phyloP scores from a whole-genome alignment of 2,888 invertebrate species.

The Galeruca laticollis region DNA sequence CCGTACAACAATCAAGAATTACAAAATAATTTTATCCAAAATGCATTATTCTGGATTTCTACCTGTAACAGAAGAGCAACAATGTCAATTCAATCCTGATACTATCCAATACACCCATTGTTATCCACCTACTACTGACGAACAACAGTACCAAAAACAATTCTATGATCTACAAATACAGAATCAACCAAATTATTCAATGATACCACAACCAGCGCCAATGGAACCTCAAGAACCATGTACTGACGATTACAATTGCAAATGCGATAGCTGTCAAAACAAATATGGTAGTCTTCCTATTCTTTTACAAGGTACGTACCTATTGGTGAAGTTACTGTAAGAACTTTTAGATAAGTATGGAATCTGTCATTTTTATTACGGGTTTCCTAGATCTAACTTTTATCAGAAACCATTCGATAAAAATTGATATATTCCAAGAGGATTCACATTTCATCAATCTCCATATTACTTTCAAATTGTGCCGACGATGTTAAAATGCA shows the following conservation, averaged over 20 bases:
- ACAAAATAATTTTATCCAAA: not conserved
- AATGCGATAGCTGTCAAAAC: constrained; percentile 48
- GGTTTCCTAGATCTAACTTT: too few relatives aligned
- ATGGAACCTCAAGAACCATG: constrained; percentile 27
- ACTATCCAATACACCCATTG: not conserved
- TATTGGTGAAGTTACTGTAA: not conserved
- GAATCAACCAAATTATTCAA: constrained; percentile 12
- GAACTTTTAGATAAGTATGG: too few relatives aligned
- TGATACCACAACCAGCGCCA: not conserved
- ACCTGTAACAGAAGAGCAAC: constrained; percentile 11
- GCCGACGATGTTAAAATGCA: too few relatives aligned
- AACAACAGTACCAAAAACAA: constrained; percentile 11
- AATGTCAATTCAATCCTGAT: not conserved
- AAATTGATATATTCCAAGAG: too few relatives aligned
- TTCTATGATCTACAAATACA: constrained; percentile 8
- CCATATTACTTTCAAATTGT: too few relatives aligned
- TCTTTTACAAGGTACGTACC: constrained; percentile 48
- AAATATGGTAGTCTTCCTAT: constrained; percentile 54
- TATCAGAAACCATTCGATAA: too few relatives aligned
- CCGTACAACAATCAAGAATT: too few relatives aligned
- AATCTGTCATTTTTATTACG: too few relatives aligned
- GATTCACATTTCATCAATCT: too few relatives aligned
- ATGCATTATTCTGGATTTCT: constrained; percentile 30
- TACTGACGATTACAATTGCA: constrained; percentile 48
- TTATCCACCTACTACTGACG: constrained; percentile 6